These are phyloP conservation scores for Monomorium pharaonis DNA, from an alignment of 1,140 invertebrate genomes.

Conservation along the genomic window DNA sequence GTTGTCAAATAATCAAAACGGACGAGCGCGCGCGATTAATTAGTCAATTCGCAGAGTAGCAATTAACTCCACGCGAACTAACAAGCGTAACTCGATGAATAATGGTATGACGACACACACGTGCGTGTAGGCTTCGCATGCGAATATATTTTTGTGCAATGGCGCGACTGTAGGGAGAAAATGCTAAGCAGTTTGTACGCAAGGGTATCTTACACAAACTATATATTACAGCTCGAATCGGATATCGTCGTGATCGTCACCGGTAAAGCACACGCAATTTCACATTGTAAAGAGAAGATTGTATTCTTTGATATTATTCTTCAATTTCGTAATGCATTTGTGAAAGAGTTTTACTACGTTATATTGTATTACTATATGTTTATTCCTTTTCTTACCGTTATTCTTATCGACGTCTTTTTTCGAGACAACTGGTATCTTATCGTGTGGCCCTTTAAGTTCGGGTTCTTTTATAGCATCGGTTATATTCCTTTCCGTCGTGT, in stretches of 20 bases:
- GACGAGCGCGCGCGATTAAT: neutral
- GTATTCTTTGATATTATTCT: neutral
- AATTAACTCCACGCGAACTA: neutral
- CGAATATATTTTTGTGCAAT: neutral
- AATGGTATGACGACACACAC: neutral
- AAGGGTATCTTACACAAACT: neutral
- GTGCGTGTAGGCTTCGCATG: neutral
- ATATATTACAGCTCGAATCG: neutral
- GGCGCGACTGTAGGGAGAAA: neutral
- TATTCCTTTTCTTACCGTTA: constrained; percentile 73
- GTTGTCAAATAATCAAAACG: constrained; percentile 14
- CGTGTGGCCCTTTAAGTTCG: constrained; percentile 62
- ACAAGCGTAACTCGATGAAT: neutral
- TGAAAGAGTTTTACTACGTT: neutral
- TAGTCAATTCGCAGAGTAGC: neutral
- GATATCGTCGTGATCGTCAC: neutral
- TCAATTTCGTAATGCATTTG: neutral
- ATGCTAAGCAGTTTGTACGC: neutral
- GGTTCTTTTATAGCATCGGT: constrained; percentile 62
- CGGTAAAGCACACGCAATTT: neutral
- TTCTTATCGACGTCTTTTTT: constrained; percentile 73
- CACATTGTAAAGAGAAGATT: neutral
- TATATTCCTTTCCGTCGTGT: constrained; percentile 64
- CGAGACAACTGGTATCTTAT: constrained; percentile 58
- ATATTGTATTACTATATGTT: neutral